Conservation (phyloP, 2,888 invertebrate genomes). For the Sminthurides aquaticus region DNA sequence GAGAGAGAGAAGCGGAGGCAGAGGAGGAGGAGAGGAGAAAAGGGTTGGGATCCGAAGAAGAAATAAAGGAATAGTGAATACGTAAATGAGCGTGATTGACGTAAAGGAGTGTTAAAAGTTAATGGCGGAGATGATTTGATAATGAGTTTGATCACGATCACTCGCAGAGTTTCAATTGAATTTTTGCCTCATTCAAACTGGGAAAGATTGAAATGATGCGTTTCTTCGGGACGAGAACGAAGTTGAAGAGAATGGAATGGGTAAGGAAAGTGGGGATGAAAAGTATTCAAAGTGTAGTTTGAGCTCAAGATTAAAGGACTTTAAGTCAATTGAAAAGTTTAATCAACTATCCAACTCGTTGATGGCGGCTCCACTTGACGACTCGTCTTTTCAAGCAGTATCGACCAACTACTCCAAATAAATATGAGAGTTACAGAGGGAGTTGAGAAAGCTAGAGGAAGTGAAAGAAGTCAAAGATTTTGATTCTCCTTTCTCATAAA, state of each 20-base stretch:
- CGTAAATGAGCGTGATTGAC: not conserved
- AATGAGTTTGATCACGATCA: constrained; percentile 8
- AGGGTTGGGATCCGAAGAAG: not conserved
- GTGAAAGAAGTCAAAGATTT: no score
- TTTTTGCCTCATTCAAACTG: constrained; percentile 1
- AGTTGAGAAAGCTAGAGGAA: no score
- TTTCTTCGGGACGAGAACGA: not conserved
- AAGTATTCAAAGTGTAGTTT: not conserved
- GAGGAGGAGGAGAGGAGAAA: no score
- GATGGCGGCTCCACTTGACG: no score
- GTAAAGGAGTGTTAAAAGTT: not conserved
- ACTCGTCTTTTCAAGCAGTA: no score
- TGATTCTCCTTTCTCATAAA: no score
- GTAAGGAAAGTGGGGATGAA: not conserved
- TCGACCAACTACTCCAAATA: no score
- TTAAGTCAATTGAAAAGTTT: not conserved
- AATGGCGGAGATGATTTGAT: constrained; percentile 2
- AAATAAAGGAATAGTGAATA: not conserved
- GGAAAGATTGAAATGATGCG: not conserved
- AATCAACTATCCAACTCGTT: not conserved
- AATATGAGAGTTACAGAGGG: no score
- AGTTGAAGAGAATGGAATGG: not conserved
- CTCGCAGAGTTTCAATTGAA: not conserved
- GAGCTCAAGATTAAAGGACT: no score
- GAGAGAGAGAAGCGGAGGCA: no score